Evolutionary conservation across 2,797 vertebrate genomes (phyloP), one percentile per base, ranked within the genome.

Genomic region (Ibycter americanus): DNA sequence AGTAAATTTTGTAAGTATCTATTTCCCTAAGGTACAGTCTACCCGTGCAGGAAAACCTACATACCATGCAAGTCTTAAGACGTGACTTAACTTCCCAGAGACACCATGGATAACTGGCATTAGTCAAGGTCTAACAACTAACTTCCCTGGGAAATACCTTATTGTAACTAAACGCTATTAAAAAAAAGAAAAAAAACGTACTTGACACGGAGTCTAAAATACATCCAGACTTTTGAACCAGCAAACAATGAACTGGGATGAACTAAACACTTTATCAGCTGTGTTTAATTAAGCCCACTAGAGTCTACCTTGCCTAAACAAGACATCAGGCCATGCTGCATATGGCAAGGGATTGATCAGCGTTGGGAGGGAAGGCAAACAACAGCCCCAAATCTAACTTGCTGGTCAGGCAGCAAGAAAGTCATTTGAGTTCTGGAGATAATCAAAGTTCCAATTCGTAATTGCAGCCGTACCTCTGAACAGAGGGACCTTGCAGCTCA

Each of bases 51-150:
- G 9, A 54, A 76, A 59, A 38, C 16, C 20, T 14, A 19, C 1
- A 7, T 4, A 6, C 14, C 25, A 4, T 7, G 3, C 13, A 22
- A 58, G 19, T 4, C 10, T 25, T 38, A 13, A 29, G 36, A 62
- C 11, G 11, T 0, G 0, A 16, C 21, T 63, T 49, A 19, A 32
- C 26, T 40, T 54, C 21, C 56, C 40, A 26, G 1, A 2, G 26
- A 32, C 18, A 40, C 40, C 19, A 22, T 1, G 3, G 31, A 4
- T 19, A 71, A 63, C 7, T 1, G 23, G 26, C 11, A 13, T 20
- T 34, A 36, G 8, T 32, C 22, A 21, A 29, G 44, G 23, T 20
- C 20, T 32, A 51, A 26, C 19, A 42, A 12, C 31, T 26, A 21
- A 67, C 16, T 31, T 55, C 27, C 16, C 21, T 5, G 9, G 25